Evolutionary conservation across 2,113 vertebrate species (phyloP).

Genomic region (Dipodomys ordii): DNA sequence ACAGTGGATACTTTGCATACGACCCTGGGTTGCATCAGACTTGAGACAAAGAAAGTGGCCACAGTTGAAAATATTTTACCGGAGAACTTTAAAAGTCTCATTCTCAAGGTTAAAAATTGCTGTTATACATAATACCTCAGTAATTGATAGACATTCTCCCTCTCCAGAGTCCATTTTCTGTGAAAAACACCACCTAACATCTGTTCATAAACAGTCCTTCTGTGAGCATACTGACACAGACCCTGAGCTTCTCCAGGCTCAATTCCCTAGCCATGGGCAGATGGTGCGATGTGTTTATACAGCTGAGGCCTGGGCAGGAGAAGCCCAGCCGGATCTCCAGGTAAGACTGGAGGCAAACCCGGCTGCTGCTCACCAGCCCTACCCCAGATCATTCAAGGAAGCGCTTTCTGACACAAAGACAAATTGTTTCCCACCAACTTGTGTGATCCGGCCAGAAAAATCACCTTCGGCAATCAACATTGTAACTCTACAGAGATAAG

Average conservation of each 20-base stretch:
- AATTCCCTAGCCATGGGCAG: constrained; percentile 97
- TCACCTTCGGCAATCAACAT: constrained; percentile 85
- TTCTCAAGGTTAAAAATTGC: constrained; percentile 94
- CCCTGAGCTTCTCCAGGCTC: constrained; percentile 90
- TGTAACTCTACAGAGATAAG: constrained; percentile 83
- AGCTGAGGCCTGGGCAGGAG: constrained; percentile 91
- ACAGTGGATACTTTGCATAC: constrained; percentile 41
- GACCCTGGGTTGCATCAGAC: constrained; percentile 63
- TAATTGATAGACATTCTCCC: constrained; percentile 96
- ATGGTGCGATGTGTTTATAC: constrained; percentile 93
- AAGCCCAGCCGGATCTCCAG: constrained; percentile 91
- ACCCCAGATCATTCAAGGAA: constrained; percentile 90
- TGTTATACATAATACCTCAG: constrained; percentile 90
- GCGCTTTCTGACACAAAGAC: constrained; percentile 95
- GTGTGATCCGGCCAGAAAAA: constrained; percentile 82
- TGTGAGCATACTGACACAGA: constrained; percentile 96
- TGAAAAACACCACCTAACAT: constrained; percentile 98
- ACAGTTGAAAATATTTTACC: constrained; percentile 74
- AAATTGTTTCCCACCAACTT: constrained; percentile 85
- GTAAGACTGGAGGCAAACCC: constrained; percentile 92
- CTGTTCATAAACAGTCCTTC: constrained; percentile 99
- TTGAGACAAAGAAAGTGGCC: constrained; percentile 85
- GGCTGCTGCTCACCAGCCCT: constrained; percentile 88
- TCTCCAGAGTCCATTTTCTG: constrained; percentile 95
- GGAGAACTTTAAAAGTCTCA: constrained; percentile 87